Percentiles rank a stretch among this genome's conserved stretches.
Conservation (phyloP, 2,888 invertebrate genomes). For the Cantharis flavilabris region DNA sequence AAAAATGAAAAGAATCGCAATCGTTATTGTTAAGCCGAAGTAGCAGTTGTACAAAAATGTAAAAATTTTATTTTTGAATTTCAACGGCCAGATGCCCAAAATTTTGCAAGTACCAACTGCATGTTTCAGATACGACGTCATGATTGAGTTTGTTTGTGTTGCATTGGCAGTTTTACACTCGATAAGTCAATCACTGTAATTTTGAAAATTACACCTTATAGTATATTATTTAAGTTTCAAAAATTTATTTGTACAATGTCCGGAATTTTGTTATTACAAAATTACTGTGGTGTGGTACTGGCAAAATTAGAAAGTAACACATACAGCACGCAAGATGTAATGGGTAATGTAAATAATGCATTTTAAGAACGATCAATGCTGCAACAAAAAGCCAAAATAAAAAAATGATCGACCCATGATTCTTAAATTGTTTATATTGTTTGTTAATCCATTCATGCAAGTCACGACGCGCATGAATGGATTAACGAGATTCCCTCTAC, state of each 20-base stretch:
- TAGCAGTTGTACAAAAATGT: neutral
- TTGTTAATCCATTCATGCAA: too few relatives aligned
- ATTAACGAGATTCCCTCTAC: too few relatives aligned
- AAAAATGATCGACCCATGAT: too few relatives aligned
- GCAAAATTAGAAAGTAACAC: neutral
- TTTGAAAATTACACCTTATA: neutral
- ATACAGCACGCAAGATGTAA: neutral
- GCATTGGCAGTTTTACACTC: neutral
- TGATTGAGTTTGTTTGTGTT: neutral
- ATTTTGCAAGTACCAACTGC: neutral
- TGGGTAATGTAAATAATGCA: too few relatives aligned
- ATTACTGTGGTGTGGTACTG: neutral
- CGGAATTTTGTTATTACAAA: neutral
- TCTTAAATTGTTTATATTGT: too few relatives aligned
- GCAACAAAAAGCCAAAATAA: too few relatives aligned
- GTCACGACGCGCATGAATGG: too few relatives aligned
- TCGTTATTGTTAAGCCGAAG: neutral
- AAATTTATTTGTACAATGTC: neutral
- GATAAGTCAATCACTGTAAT: neutral
- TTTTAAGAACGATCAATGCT: too few relatives aligned
- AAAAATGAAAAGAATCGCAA: neutral
- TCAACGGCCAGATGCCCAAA: neutral
- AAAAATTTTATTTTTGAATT: neutral
- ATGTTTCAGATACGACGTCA: neutral
- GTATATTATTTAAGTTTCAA: neutral